Evolutionary conservation across 2,113 vertebrate genomes (phyloP).

Genomic region (Neofelis nebulosa): DNA sequence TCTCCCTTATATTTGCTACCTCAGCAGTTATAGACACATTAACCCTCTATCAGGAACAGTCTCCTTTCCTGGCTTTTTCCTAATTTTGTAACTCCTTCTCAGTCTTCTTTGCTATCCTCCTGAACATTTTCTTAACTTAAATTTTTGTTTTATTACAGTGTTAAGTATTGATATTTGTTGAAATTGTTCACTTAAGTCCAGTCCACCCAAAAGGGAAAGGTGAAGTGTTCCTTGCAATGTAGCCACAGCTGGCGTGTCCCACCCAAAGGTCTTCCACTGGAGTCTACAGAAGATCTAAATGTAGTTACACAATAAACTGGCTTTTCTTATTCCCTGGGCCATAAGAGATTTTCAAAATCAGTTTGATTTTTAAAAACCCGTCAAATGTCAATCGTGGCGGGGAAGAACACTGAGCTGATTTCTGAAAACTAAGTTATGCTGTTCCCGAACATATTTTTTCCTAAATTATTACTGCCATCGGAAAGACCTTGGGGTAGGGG

Average conservation of each 20-base stretch:
- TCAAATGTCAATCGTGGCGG: not conserved
- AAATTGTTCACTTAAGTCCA: slow-evolving; percentile 27
- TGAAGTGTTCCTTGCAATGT: not conserved
- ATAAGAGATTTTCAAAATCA: slow-evolving; percentile 7
- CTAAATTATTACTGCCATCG: not conserved
- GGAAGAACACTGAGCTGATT: not conserved
- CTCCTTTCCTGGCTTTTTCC: not conserved
- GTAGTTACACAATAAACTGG: not conserved
- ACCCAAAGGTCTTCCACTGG: not conserved
- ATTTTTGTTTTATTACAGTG: slow-evolving; percentile 30
- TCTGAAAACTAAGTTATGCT: not conserved
- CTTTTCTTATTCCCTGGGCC: not conserved
- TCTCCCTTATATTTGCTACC: not conserved
- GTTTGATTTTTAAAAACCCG: not conserved
- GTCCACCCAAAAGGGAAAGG: not conserved
- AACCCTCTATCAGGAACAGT: not conserved
- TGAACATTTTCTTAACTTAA: not conserved
- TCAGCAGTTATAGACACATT: not conserved
- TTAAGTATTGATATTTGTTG: not conserved
- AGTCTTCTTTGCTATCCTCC: not conserved
- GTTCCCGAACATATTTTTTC: not conserved
- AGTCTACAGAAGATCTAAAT: not conserved
- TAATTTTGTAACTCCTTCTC: not conserved
- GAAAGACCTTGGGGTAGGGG: not conserved
- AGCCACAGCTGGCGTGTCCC: not conserved